Conservation (phyloP, 2,888 invertebrate species). For the Tetrapedia diversipes region DNA sequence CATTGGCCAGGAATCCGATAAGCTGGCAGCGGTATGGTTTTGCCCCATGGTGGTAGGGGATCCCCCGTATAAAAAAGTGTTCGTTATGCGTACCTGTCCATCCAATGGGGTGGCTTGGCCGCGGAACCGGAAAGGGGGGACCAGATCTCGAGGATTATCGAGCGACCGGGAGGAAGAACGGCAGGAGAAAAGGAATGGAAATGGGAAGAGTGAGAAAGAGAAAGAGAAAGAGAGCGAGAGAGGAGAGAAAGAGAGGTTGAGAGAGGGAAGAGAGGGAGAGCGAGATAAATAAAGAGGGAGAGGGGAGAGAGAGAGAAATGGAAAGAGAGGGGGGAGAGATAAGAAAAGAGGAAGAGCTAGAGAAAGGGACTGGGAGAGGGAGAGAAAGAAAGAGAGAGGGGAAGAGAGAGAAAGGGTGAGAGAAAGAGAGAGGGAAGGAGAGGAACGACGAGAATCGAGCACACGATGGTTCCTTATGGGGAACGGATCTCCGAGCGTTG, state of each 20-base stretch:
- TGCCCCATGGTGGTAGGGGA: constrained; percentile 30
- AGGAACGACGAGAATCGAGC: constrained; percentile 27
- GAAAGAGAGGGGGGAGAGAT: neutral
- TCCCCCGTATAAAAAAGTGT: constrained; percentile 64
- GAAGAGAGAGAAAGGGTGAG: too few species aligned
- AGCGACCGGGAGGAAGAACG: neutral
- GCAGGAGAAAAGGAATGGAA: neutral
- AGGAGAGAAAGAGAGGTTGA: neutral
- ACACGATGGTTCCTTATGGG: constrained; percentile 48
- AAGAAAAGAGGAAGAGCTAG: neutral
- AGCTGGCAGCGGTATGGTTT: constrained; percentile 42
- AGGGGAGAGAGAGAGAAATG: neutral
- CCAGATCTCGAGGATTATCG: constrained; percentile 32
- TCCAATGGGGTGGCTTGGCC: constrained; percentile 59
- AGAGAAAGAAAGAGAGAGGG: neutral
- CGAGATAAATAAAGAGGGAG: neutral
- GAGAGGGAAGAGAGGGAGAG: too few species aligned
- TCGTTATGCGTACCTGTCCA: constrained; percentile 67
- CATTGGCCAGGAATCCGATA: constrained; percentile 64
- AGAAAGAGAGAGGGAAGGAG: neutral
- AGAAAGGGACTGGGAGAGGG: neutral
- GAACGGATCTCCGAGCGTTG: constrained; percentile 58
- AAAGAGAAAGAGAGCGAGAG: too few species aligned
- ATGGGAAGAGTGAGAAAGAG: neutral
- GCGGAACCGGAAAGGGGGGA: constrained; percentile 18